These are phyloP conservation scores for Lordiphosa mommai DNA, from an alignment of 1,140 invertebrate genomes.

Conservation along the genomic window DNA sequence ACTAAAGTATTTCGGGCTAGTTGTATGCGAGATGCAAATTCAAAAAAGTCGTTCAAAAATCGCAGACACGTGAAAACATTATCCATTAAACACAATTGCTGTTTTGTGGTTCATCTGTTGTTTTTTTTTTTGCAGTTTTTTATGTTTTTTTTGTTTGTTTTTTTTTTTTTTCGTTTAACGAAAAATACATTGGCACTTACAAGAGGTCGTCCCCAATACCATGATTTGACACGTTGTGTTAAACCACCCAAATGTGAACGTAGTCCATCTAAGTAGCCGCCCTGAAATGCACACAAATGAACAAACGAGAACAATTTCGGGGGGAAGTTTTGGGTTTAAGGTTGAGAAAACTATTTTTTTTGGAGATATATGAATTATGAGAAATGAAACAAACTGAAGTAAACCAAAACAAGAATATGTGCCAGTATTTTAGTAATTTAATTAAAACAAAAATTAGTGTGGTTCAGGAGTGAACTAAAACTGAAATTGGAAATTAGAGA, in stretches of 20 bases:
- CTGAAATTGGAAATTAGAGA: not conserved
- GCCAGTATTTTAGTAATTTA: conserved; percentile 1
- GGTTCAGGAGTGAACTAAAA: not conserved
- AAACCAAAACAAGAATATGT: conserved; percentile 11
- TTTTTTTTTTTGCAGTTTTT: conserved; percentile 19
- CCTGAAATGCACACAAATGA: conserved; percentile 82
- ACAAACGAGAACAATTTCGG: conserved; percentile 76
- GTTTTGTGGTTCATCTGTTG: conserved; percentile 58
- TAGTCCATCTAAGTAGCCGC: conserved; percentile 94
- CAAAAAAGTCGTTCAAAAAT: conserved; percentile 39
- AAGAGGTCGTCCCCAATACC: conserved; percentile 96
- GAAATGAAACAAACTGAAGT: conserved; percentile 19
- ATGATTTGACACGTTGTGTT: conserved; percentile 96
- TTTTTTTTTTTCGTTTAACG: conserved; percentile 46
- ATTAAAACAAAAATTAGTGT: conserved; percentile 5
- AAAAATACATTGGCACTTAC: conserved; percentile 86
- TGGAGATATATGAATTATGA: conserved; percentile 17
- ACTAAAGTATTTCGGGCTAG: conserved; percentile 34
- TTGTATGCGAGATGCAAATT: conserved; percentile 44
- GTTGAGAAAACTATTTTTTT: conserved; percentile 4
- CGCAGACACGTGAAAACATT: conserved; percentile 33
- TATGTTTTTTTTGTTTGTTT: conserved; percentile 16
- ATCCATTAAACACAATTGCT: conserved; percentile 53
- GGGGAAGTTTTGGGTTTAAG: conserved; percentile 41
- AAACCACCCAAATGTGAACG: conserved; percentile 93